Base-by-base conservation (phyloP, 1,140 invertebrate genomes). In the Belonocnema kinseyi region DNA sequence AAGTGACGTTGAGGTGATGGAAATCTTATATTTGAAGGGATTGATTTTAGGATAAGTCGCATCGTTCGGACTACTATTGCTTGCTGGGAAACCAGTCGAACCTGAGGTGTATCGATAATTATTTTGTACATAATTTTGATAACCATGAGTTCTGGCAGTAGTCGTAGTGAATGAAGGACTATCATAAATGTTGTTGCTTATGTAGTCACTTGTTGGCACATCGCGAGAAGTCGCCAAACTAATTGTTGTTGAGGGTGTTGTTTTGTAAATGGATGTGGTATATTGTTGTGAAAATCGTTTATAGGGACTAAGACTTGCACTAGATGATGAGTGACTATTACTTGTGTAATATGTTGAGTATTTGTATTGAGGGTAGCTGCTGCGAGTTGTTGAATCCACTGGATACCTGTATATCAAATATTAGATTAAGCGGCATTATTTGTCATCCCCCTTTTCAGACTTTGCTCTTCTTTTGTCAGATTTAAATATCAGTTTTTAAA, bases 341-440 rank as follows among this genome's bases (percentile, higher is more conserved):
- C 77, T 81, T 14, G 77, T 79, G 52, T 72, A 79, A 50, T 77
- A 17, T 51, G 76, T 77, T 33, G 74, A 81, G 77, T 84, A 82
- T 81, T 82, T 82, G 73, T 84, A 80, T 76, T 78, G 84, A 78
- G 79, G 78, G 78, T 77, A 86, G 52, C 83, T 85, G 83, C 84
- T 89, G 83, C 88, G 83, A 77, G 90, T 89, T 77, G 90, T 90
- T 77, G 86, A 66, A 79, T 85, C 85, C 90, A 87, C 89, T 81
- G 82, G 84, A 80, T 90, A 91, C 89, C 90, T 91, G 87, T 71
- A 58, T 79, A 76, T 70, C 75, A 81, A 66, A 66, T 66, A 33
- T 33, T 21, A 56, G 4, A 76, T 40, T 72, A 72, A 52, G 50
- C 26, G 4, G 26, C 26, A 33, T 33, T 33, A 33, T 33, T 33